Evolutionary conservation across 1,140 invertebrate genomes (phyloP).

Genomic region (Callitettix versicolor): DNA sequence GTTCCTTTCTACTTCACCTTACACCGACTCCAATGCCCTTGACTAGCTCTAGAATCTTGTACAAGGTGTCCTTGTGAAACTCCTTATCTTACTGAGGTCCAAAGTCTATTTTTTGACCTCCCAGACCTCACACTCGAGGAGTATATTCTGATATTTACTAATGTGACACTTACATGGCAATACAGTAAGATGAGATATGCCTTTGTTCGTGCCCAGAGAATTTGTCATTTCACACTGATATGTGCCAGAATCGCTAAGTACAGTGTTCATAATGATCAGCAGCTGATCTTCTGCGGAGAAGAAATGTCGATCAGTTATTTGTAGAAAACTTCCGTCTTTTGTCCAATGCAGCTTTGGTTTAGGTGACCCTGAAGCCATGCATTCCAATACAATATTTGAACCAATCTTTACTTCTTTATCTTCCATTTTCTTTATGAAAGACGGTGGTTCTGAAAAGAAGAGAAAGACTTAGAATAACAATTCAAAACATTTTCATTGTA

Average conservation of each 20-base stretch:
- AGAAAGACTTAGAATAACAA: not conserved
- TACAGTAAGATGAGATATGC: conserved; percentile 41
- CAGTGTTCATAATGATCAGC: conserved; percentile 73
- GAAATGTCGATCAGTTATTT: conserved; percentile 54
- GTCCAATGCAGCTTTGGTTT: conserved; percentile 80
- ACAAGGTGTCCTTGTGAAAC: too few relatives aligned
- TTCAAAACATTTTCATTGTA: not conserved
- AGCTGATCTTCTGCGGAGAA: conserved; percentile 78
- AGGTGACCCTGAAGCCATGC: conserved; percentile 74
- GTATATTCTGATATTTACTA: too few relatives aligned
- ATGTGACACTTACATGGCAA: conserved; percentile 40
- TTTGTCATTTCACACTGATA: conserved; percentile 87
- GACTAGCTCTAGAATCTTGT: too few relatives aligned
- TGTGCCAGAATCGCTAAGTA: conserved; percentile 61
- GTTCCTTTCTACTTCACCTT: too few relatives aligned
- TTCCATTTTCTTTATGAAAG: conserved; percentile 73
- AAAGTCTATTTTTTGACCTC: too few relatives aligned
- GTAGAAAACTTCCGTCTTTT: conserved; percentile 68
- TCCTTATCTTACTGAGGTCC: too few relatives aligned
- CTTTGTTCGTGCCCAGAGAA: conserved; percentile 56
- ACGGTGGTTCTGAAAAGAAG: conserved; percentile 59
- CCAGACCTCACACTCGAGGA: too few relatives aligned
- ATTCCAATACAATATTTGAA: conserved; percentile 74
- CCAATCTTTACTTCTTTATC: conserved; percentile 69
- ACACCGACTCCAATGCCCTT: too few relatives aligned